Base-by-base conservation (phyloP, 2,888 invertebrate species). In the Plutella xylostella region DNA sequence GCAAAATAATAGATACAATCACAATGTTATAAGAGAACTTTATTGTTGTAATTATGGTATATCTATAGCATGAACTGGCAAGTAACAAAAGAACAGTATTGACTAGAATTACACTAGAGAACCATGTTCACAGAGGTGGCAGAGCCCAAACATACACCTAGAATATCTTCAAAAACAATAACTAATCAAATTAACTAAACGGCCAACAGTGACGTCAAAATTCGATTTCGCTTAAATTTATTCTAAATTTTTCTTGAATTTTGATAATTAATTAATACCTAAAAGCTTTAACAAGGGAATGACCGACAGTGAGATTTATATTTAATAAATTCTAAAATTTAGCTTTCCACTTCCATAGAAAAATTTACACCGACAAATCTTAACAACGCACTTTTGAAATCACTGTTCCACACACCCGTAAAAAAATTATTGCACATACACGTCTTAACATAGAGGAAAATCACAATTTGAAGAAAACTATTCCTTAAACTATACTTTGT, bases 1-100 rank as follows among this genome's bases (percentile, higher is more conserved):
- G n/a, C n/a, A n/a, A 18, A 48, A 18, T 49, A 40, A 52, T 47
- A 54, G n/a, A 14, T 49, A 43, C 51, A 43, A 46, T 65, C 72
- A 78, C 75, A 80, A 80, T 83, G 75, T 83, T 80, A 79, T 79
- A 82, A 80, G 80, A 82, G 82, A 83, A 82, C 71, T 83, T 83
- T 82, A 83, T 83, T 83, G 70, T 80, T 74, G 67, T 80, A 82
- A 78, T 79, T 79, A 82, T 70, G 65, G 78, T 80, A 79, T 80
- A 80, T 71, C 78, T 82, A 82, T 82, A 83, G 83, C 83, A 77
- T 79, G 74, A 83, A 80, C 72, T 78, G 79, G 80, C 82, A 78
- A 77, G 60, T 77, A 82, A 83, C 75, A 72, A 76, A 77, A 64
- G 63, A 70, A 74, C 61, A 72, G 58, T 73, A 73, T 67, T 69